These are phyloP conservation scores for Chondrilla cf. caribensis DNA, from an alignment of 37 sponge, comb jelly and placozoan species.

Conservation along the genomic window DNA sequence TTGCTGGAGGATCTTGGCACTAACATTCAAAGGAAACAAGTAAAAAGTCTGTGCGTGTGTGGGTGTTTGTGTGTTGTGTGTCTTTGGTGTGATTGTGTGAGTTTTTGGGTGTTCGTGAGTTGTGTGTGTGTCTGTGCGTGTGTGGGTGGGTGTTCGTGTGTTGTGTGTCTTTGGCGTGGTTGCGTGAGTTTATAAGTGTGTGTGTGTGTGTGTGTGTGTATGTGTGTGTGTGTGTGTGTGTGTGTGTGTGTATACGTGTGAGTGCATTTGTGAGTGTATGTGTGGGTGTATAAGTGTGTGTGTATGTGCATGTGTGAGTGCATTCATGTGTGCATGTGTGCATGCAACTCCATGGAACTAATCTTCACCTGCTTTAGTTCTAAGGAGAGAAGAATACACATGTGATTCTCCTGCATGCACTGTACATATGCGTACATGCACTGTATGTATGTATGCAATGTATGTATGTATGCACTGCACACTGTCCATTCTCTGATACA, in stretches of 20 bases:
- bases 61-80: too few species aligned
- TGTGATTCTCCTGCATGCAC: too few species aligned
- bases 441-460: too few species aligned
- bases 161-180: neutral
- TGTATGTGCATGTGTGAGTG: slow-evolving; percentile 12
- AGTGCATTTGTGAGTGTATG: slow-evolving; percentile 13
- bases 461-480: too few species aligned
- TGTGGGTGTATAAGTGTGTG: neutral
- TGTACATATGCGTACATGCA: too few species aligned
- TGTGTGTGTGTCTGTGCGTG: too few species aligned
- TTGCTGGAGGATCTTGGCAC: neutral
- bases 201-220: slow-evolving; percentile 12
- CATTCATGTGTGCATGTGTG: neutral
- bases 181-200: neutral
- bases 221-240: slow-evolving; percentile 46
- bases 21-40: too few species aligned
- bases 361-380: slow-evolving; percentile 10
- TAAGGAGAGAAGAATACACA: neutral
- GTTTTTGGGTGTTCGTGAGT: too few species aligned
- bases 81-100: too few species aligned
- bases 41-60: too few species aligned
- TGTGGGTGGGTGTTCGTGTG: neutral
- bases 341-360: slow-evolving; percentile 7
- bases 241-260: slow-evolving; percentile 26
- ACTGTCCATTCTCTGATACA: too few species aligned